A percentile compares a stretch with the other conserved stretches of the same genome.
phyloP scores from a whole-genome alignment of 2,797 vertebrate genomes.

The Thamnophis elegans region DNA sequence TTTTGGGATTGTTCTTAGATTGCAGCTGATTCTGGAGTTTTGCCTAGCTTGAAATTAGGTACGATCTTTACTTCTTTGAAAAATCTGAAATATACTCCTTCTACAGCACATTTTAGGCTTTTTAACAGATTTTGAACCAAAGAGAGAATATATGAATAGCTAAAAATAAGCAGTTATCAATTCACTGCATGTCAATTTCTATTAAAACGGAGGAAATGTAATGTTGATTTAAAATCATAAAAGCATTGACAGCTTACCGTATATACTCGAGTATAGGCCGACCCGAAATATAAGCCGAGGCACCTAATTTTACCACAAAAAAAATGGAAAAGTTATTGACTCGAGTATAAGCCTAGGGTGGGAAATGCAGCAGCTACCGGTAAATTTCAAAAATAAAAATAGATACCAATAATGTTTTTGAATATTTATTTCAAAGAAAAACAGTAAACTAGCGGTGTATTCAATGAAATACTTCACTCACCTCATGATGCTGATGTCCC shows the following conservation, averaged over 20 bases:
- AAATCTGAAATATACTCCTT: conserved; percentile 19
- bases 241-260: not conserved
- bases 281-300: too few relatives aligned
- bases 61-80: conserved; percentile 25
- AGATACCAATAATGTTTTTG: too few relatives aligned
- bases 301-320: too few relatives aligned
- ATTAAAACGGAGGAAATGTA: not conserved
- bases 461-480: too few relatives aligned
- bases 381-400: too few relatives aligned
- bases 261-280: too few relatives aligned
- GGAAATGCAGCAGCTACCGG: too few relatives aligned
- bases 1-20: conserved; percentile 46
- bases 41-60: conserved; percentile 42
- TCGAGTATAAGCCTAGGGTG: too few relatives aligned
- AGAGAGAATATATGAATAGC: not conserved
- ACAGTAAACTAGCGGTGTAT: too few relatives aligned
- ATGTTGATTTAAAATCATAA: not conserved
- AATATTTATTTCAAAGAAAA: too few relatives aligned
- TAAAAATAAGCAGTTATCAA: not conserved
- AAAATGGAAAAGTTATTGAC: too few relatives aligned
- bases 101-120: not conserved
- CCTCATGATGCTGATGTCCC: too few relatives aligned
- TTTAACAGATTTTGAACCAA: not conserved
- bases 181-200: not conserved
- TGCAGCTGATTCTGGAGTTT: conserved; percentile 30